Base-by-base conservation (phyloP, 2,888 invertebrate genomes). In the Melipona bicolor region DNA sequence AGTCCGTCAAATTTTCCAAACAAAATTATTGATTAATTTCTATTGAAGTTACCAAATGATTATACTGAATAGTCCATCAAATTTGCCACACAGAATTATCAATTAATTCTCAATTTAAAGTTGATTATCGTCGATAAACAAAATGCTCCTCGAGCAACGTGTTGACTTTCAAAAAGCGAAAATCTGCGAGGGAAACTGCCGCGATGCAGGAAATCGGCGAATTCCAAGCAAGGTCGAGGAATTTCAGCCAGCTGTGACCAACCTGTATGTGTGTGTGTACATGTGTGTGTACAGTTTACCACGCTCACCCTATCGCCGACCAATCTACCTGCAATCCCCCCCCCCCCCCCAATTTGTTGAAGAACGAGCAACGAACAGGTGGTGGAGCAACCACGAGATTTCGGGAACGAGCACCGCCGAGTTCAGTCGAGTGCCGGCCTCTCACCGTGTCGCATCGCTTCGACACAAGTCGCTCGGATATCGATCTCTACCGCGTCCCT, bases 341-440 rank as follows among this genome's bases (percentile, higher is more conserved):
- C 24, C n/a, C 21, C 64, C 74, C 67, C 43, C 24, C n/a, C 27
- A 19, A 11, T 2, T 6, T 4, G 17, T n/a, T 13, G 50, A 11
- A 50, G 15, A 36, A 64, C 50, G 19, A 32, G 32, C 32, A n/a
- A 43, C 11, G 43, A 43, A 11, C 62, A 49, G 90, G 90, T 91
- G 90, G 92, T 91, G 92, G 91, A 89, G 43, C 9, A 9, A 9
- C 43, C 87, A 90, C 90, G 90, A 91, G 54, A 91, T 89, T 91
- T 91, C 91, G 90, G 50, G 3, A 91, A 91, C 91, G 90, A 90
- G 91, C 36, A 89, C 88, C 88, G 90, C 81, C 90, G 92, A 13
- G 72, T 81, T 77, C 90, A 94, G 94, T 94, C 92, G 92, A 88
- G 92, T 91, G 92, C 90, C 93, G 91, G 93, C 93, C 93, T 93